Conservation (phyloP, 2,113 vertebrate genomes). For the Bubo blakistoni region DNA sequence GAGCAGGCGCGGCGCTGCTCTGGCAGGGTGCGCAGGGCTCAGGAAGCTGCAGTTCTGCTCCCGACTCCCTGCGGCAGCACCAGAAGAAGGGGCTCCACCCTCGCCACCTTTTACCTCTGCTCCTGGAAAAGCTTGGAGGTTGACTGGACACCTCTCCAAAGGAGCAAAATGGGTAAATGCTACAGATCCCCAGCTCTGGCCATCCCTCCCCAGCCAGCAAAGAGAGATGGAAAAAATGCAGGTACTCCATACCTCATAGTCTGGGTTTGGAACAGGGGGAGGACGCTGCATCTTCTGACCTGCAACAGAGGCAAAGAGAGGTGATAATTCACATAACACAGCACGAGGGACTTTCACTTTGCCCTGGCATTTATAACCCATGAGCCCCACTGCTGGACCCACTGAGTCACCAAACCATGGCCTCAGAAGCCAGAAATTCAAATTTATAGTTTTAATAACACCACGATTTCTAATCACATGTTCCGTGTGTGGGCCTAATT, state of each 20-base stretch:
- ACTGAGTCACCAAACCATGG: neutral
- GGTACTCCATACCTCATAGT: constrained; percentile 74
- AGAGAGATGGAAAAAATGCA: neutral
- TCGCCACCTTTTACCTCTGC: neutral
- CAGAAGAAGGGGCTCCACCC: neutral
- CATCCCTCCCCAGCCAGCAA: neutral
- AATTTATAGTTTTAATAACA: neutral
- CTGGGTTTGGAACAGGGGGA: constrained; percentile 78
- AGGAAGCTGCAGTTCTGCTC: neutral
- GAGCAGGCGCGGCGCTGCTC: neutral
- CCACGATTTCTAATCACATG: neutral
- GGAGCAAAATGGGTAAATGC: neutral
- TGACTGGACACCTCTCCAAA: neutral
- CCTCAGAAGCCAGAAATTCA: neutral
- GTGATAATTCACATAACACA: neutral
- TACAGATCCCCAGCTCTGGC: neutral
- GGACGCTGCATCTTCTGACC: constrained; percentile 72
- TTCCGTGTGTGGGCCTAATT: neutral
- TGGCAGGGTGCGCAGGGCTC: accelerated
- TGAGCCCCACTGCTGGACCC: neutral
- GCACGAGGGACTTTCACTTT: neutral
- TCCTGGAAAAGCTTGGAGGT: neutral
- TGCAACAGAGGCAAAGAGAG: constrained; percentile 1
- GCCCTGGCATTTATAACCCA: neutral
- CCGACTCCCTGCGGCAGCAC: accelerated